These are phyloP conservation scores for Emesis russula DNA, from an alignment of 2,888 invertebrate species.

Conservation along the genomic window DNA sequence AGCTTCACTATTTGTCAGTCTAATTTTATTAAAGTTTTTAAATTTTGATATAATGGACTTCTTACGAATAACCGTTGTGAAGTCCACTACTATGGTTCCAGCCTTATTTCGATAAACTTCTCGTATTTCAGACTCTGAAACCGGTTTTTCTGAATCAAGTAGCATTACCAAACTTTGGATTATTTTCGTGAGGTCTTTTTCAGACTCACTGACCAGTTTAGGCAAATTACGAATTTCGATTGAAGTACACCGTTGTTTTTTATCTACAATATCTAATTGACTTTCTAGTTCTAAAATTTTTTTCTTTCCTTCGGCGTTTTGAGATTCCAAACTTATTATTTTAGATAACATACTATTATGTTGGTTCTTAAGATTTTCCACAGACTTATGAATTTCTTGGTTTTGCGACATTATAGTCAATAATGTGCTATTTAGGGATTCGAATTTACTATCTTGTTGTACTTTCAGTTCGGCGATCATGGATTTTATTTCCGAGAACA, in stretches of 20 bases:
- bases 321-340: not conserved
- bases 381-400: not conserved
- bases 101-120: not conserved
- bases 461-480: not conserved
- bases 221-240: not conserved
- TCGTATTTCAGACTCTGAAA: not conserved
- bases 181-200: not conserved
- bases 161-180: not conserved
- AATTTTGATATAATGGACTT: not conserved
- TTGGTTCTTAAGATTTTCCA: not conserved
- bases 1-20: not conserved
- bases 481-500: not conserved
- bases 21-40: not conserved
- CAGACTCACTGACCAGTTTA: not conserved
- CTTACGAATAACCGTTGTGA: not conserved
- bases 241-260: not conserved
- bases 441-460: not conserved
- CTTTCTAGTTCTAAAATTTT: not conserved
- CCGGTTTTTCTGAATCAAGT: not conserved
- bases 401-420: not conserved
- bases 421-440: not conserved
- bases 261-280: not conserved
- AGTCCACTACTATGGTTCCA: not conserved
- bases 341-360: not conserved
- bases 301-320: not conserved